These are phyloP conservation scores for Hyles vespertilio DNA, from an alignment of 1,140 invertebrate genomes.

Conservation along the genomic window DNA sequence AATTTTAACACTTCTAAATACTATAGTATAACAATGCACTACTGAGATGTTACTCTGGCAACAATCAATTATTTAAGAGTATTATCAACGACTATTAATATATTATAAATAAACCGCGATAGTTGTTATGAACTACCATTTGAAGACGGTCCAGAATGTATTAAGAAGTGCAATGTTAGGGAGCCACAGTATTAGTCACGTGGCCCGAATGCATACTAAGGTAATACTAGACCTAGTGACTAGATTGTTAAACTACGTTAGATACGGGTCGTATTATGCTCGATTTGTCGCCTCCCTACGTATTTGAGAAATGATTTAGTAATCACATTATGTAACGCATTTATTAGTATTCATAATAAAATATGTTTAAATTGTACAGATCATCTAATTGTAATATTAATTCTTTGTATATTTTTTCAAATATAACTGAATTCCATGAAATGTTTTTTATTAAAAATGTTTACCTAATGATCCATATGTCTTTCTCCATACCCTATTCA, in stretches of 20 bases:
- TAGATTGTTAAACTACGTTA: constrained; percentile 1
- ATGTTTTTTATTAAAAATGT: constrained; percentile 16
- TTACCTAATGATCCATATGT: no score
- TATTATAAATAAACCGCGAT: no score
- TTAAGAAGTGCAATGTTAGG: no score
- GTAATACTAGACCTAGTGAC: not conserved
- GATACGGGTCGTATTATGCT: constrained; percentile 20
- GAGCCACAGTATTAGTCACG: no score
- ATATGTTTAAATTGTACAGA: constrained; percentile 62
- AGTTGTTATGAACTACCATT: no score
- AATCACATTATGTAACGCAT: constrained; percentile 47
- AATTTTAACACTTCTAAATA: no score
- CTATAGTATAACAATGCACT: no score
- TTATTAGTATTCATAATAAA: constrained; percentile 52
- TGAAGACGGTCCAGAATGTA: no score
- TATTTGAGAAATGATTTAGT: constrained; percentile 22
- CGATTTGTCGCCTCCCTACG: constrained; percentile 11
- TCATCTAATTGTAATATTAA: constrained; percentile 55
- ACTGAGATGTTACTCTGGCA: no score
- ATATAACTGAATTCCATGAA: constrained; percentile 60
- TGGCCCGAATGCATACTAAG: not conserved
- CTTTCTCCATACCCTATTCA: no score
- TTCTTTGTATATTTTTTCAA: constrained; percentile 70
- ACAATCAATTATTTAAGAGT: no score
- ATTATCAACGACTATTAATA: no score